Base-by-base conservation (phyloP, 2,888 invertebrate species). In the Diloba caeruleocephala region DNA sequence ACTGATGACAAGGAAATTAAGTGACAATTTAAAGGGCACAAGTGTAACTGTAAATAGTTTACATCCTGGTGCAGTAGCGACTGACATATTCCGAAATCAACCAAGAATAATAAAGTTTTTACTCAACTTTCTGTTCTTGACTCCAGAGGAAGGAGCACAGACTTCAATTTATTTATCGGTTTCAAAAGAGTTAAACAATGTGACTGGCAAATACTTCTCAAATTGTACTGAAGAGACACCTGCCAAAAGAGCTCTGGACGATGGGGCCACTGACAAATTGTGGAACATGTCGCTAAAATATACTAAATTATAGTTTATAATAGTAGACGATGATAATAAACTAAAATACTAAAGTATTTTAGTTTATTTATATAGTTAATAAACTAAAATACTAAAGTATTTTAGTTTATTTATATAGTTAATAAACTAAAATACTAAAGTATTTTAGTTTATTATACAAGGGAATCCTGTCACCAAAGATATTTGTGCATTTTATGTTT, bases 1-100 rank as follows among this genome's bases (percentile, higher is more conserved):
- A 0, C 95, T 97, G 0, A 94, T 95, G 68, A 96, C 96, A 0
- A 87, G 94, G 37, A 96, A 97, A 4, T 78, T 97, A 9, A 96
- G 95, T 45, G 92, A 95, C 84, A 92, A 94, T 0, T 76, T 97
- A 74, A 87, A 89, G 64, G 85, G 95, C 0, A 90, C 95, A 3
- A 95, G 95, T 9, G 95, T 97, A 0, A 96, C 96, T 0, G 97
- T 94, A 0, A 97, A 97, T 80, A 96, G 96, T 68, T 87, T 97
- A 39, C 97, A 97, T 88, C 97, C 98, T 0, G 98, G 98, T 13
- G 94, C 96, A 85, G 96, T 97, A 34, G 95, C 95, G 81, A 96
- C 96, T 0, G 96, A 96, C 13, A 96, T 97, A 39, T 97, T 97
- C 95, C 93, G 96, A 39, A 95, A 95, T 70, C 94, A 96, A 1